Base-by-base conservation (phyloP, 2,113 vertebrate species). In the Forbesichthys agassizii region DNA sequence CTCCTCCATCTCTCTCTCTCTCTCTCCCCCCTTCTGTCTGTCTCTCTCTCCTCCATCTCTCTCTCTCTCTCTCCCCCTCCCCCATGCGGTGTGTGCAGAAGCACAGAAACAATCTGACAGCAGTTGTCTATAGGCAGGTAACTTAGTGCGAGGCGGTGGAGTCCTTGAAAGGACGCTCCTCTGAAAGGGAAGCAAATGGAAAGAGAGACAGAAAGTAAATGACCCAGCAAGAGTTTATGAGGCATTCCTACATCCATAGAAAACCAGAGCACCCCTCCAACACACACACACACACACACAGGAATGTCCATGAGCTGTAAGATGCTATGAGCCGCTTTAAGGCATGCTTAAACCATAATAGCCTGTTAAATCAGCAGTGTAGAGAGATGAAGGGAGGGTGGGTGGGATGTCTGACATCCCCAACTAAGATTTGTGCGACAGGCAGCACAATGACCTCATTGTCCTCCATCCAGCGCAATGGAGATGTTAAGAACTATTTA, bases 351-450 rank as follows among this genome's bases (percentile, higher is more conserved):
- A 88, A 85, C 65, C 74, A 86, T 86, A 83, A 89, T 69, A 82
- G 83, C 73, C 75, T 84, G 74, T 87, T 89, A 85, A 85, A 81
- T 61, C 68, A 83, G 77, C 77, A 74, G 85, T 77, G 75, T 85
- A 87, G 88, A 75, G 81, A 83, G 86, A 83, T 79, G 69, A 16
- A 75, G 82, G 75, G 64, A 76, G 64, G 73, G 27, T 20, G 20
- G 20, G 20, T 82, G 85, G 81, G 79, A 78, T 87, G 84, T 85
- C 85, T 86, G 71, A 76, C 69, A 60, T 63, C 66, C 67, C 64
- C 75, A 71, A 64, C 69, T 58, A 75, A 87, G 79, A 89, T 86
- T 81, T 84, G 80, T 84, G 80, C 71, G 81, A 82, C 76, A 69
- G 59, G 73, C 75, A 61, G 63, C 51, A 36, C 69, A 76, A 70